Conservation (phyloP, 2,888 invertebrate species). For the Dasysyrphus tricinctus region DNA sequence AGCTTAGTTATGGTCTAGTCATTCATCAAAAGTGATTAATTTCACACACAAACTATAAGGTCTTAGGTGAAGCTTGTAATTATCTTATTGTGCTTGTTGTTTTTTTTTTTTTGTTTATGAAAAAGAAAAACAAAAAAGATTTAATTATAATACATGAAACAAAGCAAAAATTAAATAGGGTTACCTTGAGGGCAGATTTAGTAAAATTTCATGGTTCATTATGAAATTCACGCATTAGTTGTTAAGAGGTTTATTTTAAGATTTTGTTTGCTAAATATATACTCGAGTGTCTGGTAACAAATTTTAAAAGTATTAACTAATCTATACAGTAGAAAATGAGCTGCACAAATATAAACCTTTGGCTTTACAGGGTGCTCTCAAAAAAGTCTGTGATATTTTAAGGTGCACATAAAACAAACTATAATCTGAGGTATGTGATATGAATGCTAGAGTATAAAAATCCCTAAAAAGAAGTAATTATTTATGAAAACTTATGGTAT, state of each 20-base stretch:
- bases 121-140: slow-evolving; percentile 23
- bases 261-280: background rate
- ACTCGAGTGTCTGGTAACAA: too few relatives aligned
- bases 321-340: too few relatives aligned
- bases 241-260: slow-evolving; percentile 9
- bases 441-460: too few relatives aligned
- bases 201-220: slow-evolving; percentile 39
- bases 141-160: slow-evolving; percentile 33
- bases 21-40: slow-evolving; percentile 69
- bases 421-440: too few relatives aligned
- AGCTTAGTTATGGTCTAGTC: slow-evolving; percentile 15
- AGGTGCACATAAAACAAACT: too few relatives aligned
- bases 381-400: too few relatives aligned
- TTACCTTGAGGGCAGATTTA: slow-evolving; percentile 54
- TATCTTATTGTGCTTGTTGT: slow-evolving; percentile 45
- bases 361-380: too few relatives aligned
- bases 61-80: slow-evolving; percentile 63
- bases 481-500: too few relatives aligned
- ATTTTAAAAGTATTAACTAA: too few relatives aligned
- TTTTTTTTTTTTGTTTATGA: background rate
- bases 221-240: slow-evolving; percentile 38
- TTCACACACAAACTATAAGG: slow-evolving; percentile 45
- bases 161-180: slow-evolving; percentile 12
- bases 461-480: too few relatives aligned
- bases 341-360: too few relatives aligned